These are phyloP conservation scores for Phymastichus coffea DNA, from an alignment of 1,140 invertebrate genomes.

Conservation along the genomic window DNA sequence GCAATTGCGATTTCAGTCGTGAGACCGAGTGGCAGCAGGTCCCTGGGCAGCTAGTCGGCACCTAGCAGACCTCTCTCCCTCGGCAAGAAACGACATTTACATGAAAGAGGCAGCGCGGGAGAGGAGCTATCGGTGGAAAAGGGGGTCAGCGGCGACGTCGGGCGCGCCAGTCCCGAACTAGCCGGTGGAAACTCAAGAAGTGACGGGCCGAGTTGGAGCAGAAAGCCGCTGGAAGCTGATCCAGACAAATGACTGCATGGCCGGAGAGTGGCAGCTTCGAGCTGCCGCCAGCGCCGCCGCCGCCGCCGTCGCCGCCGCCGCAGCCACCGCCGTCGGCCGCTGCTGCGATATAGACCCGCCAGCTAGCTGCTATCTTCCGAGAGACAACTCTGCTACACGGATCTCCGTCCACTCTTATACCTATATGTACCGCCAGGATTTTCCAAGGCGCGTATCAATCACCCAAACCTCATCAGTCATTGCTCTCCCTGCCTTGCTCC, in stretches of 20 bases:
- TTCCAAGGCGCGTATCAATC: conserved; percentile 22
- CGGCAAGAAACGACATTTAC: conserved; percentile 4
- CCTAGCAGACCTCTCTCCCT: too few relatives aligned
- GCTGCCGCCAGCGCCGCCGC: conserved; percentile 37
- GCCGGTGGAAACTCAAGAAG: neutral
- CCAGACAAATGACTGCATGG: conserved; percentile 51
- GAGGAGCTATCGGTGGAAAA: neutral
- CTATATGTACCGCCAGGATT: conserved; percentile 2
- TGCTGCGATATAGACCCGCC: neutral
- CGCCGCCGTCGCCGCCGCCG: neutral
- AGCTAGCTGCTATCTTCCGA: too few relatives aligned
- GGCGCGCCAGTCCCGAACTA: neutral
- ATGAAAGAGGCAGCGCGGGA: neutral
- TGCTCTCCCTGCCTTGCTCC: neutral
- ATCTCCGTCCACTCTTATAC: too few relatives aligned
- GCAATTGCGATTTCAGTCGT: too few relatives aligned
- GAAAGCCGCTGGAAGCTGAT: conserved; percentile 35
- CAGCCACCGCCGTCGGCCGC: too few relatives aligned
- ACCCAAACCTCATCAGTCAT: conserved; percentile 22
- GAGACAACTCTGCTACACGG: neutral
- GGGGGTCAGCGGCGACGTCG: neutral
- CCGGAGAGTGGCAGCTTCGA: conserved; percentile 48
- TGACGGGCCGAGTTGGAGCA: neutral
- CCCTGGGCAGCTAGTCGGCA: too few relatives aligned
- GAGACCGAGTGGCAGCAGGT: too few relatives aligned